A percentile compares a stretch with the other conserved stretches of the same genome.
Evolutionary conservation across 2,113 vertebrate genomes (phyloP).

Genomic region (Sisor rabdophorus): DNA sequence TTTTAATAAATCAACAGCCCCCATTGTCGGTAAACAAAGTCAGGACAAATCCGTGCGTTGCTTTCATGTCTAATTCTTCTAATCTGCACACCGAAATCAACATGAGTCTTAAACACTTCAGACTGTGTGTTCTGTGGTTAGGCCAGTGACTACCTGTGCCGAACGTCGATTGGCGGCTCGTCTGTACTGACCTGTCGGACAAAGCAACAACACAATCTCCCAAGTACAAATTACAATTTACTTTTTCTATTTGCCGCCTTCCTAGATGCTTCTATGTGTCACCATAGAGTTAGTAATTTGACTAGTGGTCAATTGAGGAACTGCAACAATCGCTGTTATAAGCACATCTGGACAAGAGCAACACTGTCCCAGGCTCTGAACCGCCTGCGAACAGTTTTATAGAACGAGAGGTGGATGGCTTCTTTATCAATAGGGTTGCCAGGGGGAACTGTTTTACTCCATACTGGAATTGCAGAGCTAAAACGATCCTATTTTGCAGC

Average conservation of each 20-base stretch:
- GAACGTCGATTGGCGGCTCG: background rate
- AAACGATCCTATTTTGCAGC: background rate
- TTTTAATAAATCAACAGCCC: background rate
- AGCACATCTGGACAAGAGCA: background rate
- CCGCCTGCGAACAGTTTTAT: background rate
- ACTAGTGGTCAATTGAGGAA: background rate
- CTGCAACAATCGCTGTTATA: background rate
- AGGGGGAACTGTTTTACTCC: background rate
- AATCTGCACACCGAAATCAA: slow-evolving; percentile 15
- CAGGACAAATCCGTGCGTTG: background rate
- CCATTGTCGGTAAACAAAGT: background rate
- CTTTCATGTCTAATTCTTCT: no score
- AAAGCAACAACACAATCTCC: no score
- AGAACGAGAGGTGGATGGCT: background rate
- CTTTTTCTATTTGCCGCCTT: background rate
- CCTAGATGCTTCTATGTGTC: background rate
- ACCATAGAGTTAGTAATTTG: background rate
- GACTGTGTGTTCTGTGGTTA: slow-evolving; percentile 8
- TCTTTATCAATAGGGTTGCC: background rate
- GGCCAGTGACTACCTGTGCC: slow-evolving; percentile 15
- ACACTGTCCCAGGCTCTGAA: background rate
- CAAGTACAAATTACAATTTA: no score
- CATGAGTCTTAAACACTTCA: slow-evolving; percentile 39
- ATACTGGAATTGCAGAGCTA: background rate
- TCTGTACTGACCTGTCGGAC: background rate